A percentile compares a stretch with the other conserved stretches of the same genome.
Conservation (phyloP, 2,113 vertebrate genomes). For the Dasyprocta punctata region DNA sequence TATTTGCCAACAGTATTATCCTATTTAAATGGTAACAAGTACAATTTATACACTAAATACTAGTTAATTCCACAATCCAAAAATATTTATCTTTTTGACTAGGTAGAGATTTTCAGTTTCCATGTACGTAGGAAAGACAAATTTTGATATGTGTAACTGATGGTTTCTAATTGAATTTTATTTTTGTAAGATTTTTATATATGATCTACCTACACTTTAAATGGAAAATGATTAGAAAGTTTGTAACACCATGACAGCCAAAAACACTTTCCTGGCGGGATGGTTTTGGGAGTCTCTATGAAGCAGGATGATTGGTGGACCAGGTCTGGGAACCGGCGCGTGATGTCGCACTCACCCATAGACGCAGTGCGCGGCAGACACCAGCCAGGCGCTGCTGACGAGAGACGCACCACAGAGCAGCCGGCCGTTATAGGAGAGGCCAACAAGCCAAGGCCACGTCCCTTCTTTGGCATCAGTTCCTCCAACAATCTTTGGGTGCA, state of each 20-base stretch:
- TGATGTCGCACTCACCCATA: conserved; percentile 88
- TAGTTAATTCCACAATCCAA: background rate
- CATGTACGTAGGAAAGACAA: background rate
- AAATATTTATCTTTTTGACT: background rate
- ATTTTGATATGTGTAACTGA: background rate
- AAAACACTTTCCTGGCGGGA: background rate
- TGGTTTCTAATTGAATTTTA: background rate
- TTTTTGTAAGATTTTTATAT: background rate
- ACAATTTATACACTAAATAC: background rate
- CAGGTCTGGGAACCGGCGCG: fast-evolving
- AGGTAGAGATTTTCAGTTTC: background rate
- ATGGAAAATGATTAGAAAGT: background rate
- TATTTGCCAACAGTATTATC: background rate
- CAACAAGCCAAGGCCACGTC: conserved; percentile 95
- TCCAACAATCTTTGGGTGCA: conserved; percentile 86
- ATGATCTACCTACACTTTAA: background rate
- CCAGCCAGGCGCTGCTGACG: conserved; percentile 90
- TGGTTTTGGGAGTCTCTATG: background rate
- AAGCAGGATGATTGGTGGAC: background rate
- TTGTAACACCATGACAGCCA: background rate
- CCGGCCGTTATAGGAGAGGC: conserved; percentile 85
- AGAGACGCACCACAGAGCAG: conserved; percentile 91
- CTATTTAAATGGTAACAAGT: background rate
- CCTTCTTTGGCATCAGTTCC: conserved; percentile 88
- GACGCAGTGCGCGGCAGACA: conserved; percentile 95